Evolutionary conservation across 1,140 invertebrate species (phyloP), one percentile per base, ranked within the genome.

Genomic region (Trachymyrmex cornetzi): DNA sequence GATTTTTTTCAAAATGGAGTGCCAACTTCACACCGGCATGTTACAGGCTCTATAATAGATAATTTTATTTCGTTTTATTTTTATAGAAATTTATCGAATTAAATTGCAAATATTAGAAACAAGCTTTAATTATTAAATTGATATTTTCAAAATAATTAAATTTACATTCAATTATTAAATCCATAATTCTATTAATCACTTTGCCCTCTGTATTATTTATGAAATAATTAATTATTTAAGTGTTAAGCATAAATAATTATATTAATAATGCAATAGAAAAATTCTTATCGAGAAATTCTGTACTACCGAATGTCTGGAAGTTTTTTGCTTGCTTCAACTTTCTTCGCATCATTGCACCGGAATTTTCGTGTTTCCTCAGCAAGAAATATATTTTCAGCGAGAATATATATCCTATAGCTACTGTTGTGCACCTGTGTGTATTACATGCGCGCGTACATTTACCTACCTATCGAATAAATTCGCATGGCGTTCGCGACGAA

Each of bases 381-480:
- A 24, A 50, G 38, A 3, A 24, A 50, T 22, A 22, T 22, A 50
- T 22, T 67, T 12, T 64, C 64, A 2, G 1, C 0, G 27, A 4
- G 3, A 48, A 63, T 63, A 27, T 61, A 3, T 22, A 48, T 1
- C 77, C 55, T 50, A 34, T 67, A 79, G 38, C 61, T 27, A 63
- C 16, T 3, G 2, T 24, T 63, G 38, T 19, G 34, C 24, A 64
- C 16, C 16, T 50, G 5, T 34, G 50, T 53, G 22, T 44, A 77
- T 61, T 34, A 11, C 44, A 48, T n/a, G 16, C 5, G 27, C 44
- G 63, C 19, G n/a, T 22, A 69, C 53, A 44, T 81, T 55, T 81
- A 69, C 48, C 22, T 38, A 9, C 4, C 16, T 22, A 44, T 66
- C 44, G 27, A 69, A 81, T 69, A 81, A 81, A 81, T 44, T 69